Percentiles rank a stretch among this genome's conserved stretches.
Conservation (phyloP, 2,113 vertebrate species). For the Struthidea cinerea region DNA sequence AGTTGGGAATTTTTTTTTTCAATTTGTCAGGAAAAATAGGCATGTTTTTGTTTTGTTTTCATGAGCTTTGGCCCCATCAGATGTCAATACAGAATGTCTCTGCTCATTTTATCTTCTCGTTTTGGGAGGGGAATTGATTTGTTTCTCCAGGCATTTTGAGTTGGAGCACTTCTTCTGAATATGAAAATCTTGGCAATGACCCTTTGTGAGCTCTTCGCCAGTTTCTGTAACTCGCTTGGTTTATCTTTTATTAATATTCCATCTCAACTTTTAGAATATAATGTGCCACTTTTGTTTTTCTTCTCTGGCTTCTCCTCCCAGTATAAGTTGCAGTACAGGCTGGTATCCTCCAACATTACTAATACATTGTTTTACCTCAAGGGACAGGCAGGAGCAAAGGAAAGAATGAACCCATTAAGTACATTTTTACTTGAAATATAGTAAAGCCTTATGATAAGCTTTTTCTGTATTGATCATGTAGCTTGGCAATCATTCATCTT, state of each 20-base stretch:
- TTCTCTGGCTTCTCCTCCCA: background rate
- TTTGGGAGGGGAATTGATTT: constrained; percentile 11
- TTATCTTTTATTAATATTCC: constrained; percentile 20
- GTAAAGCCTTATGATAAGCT: constrained; percentile 20
- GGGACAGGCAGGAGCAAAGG: background rate
- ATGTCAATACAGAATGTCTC: background rate
- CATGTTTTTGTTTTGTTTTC: background rate
- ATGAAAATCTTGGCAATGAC: background rate
- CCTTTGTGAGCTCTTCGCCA: background rate
- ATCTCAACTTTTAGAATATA: background rate
- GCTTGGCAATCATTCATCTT: constrained; percentile 39
- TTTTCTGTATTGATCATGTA: constrained; percentile 47
- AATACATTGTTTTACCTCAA: background rate
- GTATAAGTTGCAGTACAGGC: background rate
- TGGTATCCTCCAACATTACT: background rate
- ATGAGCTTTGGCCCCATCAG: background rate
- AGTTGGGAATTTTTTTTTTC: background rate
- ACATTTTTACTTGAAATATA: constrained; percentile 40
- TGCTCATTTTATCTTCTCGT: background rate
- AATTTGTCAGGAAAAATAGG: background rate
- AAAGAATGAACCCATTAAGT: constrained; percentile 24
- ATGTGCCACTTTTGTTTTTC: background rate
- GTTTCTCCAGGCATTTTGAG: background rate
- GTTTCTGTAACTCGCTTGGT: background rate
- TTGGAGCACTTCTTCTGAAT: background rate